Base-by-base conservation (phyloP, 2,888 invertebrate genomes). In the Philereme vetulata region DNA sequence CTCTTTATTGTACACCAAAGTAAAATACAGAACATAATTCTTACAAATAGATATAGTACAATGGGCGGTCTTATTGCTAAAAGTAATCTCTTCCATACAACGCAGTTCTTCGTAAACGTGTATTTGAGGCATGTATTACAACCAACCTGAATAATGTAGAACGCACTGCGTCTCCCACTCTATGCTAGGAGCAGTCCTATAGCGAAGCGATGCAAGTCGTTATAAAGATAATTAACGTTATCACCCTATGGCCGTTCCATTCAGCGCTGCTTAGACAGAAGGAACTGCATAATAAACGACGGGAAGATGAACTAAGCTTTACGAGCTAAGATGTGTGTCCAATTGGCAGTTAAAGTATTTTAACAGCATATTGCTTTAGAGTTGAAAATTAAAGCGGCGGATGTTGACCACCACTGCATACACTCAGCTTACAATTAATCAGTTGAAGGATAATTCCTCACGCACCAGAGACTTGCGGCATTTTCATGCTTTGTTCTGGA, bases 301-400 rank as follows among this genome's bases (percentile, higher is more conserved):
- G 84, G 87, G 86, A 88, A 85, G 78, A 78, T 71, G 68, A 72
- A 67, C 74, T 75, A 71, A 75, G 75, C 75, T 88, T 90, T 87
- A 90, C 82, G 84, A 85, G 76, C 76, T 56, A 76, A 84, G 84
- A 83, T 82, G 75, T 81, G 76, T 80, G 78, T 80, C 72, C 81
- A 83, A 82, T 84, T 82, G 83, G 82, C 80, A 82, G 80, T 88
- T 78, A 84, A 83, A 79, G 65, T 70, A 78, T 82, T 85, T 85
- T 85, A 88, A 86, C 80, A 76, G 82, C 82, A 78, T 81, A 85
- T 85, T 81, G 81, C 82, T 78, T 78, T 80, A 76, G 75, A 79
- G 80, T 75, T 82, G 75, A 81, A 82, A 87, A 88, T 82, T 81
- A 79, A 83, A 82, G 66, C 75, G 68, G 77, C 77, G 79, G 80